Evolutionary conservation across 2,113 vertebrate genomes (phyloP).

Genomic region (Pelusios castaneus): DNA sequence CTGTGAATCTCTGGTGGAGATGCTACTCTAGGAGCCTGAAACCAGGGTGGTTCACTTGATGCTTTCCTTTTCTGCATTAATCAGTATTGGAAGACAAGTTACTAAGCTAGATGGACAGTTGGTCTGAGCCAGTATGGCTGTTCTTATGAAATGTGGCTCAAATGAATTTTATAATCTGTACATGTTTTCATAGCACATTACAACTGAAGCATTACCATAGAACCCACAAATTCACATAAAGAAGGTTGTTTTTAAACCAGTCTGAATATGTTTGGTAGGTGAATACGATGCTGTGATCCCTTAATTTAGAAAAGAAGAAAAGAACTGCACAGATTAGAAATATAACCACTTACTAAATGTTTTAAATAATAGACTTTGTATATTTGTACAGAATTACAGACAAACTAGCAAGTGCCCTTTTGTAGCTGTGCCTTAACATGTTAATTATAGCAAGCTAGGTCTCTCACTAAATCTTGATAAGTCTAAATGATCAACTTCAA

Average conservation of each 20-base stretch:
- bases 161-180: background rate
- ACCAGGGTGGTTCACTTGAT: too few relatives aligned
- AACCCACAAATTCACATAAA: background rate
- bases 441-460: background rate
- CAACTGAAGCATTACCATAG: accelerated
- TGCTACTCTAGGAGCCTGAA: background rate
- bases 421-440: background rate
- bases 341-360: background rate
- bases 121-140: too few relatives aligned
- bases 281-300: accelerated
- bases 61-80: too few relatives aligned
- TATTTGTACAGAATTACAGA: background rate
- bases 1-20: background rate
- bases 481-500: background rate
- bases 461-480: background rate
- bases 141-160: accelerated
- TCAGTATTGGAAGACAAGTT: too few relatives aligned
- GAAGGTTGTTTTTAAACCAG: background rate
- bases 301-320: background rate
- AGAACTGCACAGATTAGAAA: background rate
- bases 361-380: background rate
- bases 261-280: accelerated
- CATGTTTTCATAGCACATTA: accelerated
- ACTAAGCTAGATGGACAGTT: too few relatives aligned
- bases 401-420: background rate